Conservation (phyloP, 2,888 invertebrate species). For the Dynastes grantii region DNA sequence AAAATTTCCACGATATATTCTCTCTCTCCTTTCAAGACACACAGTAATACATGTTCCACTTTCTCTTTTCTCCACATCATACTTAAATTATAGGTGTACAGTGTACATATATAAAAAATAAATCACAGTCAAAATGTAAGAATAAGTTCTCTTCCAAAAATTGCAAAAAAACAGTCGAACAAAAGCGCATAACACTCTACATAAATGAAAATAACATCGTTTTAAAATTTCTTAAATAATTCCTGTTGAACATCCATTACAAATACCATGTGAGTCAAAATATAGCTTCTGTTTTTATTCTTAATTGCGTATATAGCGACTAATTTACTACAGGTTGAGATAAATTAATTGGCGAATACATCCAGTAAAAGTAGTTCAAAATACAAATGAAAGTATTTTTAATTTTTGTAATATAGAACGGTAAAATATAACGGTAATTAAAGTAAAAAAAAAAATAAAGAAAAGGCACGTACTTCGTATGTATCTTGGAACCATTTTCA, state of each 20-base stretch:
- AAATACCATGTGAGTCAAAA: too few relatives aligned
- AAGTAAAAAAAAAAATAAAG: too few relatives aligned
- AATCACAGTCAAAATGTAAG: slow-evolving; percentile 53
- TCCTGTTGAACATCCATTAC: neutral
- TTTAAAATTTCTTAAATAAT: slow-evolving; percentile 10
- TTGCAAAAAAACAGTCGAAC: slow-evolving; percentile 21
- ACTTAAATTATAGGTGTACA: slow-evolving; percentile 39
- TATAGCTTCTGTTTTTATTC: too few relatives aligned
- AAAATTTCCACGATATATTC: slow-evolving; percentile 26
- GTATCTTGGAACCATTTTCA: too few relatives aligned
- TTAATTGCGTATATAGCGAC: too few relatives aligned
- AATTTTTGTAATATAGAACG: too few relatives aligned
- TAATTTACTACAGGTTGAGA: too few relatives aligned
- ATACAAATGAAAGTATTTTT: too few relatives aligned
- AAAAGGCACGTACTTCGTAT: too few relatives aligned
- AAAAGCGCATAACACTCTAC: slow-evolving; percentile 7
- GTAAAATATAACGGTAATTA: too few relatives aligned
- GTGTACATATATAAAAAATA: slow-evolving; percentile 51
- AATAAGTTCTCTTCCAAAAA: slow-evolving; percentile 51
- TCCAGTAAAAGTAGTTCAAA: too few relatives aligned
- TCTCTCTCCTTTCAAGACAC: neutral
- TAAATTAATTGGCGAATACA: too few relatives aligned
- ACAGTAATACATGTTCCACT: slow-evolving; percentile 25
- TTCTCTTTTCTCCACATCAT: slow-evolving; percentile 37
- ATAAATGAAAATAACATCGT: slow-evolving; percentile 6